A percentile compares a stretch with the other conserved stretches of the same genome.
phyloP scores from a whole-genome alignment of 2,888 invertebrate genomes.

The Andrena praecox region DNA sequence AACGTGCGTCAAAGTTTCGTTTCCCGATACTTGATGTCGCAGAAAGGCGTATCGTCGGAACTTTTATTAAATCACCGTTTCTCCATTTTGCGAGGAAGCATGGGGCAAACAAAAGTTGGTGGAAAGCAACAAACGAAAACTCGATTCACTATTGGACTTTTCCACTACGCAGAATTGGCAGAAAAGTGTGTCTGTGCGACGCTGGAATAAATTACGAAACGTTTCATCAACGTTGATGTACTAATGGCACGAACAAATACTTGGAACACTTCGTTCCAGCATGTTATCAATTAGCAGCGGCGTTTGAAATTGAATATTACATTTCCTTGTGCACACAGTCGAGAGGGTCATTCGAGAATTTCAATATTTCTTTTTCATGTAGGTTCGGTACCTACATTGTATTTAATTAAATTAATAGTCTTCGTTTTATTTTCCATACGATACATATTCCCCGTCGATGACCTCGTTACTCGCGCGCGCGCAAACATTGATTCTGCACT shows the following conservation, averaged over 20 bases:
- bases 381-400: background rate
- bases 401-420: background rate
- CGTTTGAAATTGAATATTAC: no score
- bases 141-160: background rate
- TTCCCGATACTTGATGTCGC: background rate
- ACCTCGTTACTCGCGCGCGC: background rate
- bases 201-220: background rate
- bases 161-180: background rate
- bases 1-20: background rate
- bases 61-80: slow-evolving; percentile 21
- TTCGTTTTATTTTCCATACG: background rate
- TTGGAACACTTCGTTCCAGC: no score
- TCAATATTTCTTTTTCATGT: background rate
- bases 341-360: background rate
- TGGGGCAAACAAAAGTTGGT: background rate
- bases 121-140: background rate
- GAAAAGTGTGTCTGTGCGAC: background rate
- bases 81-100: background rate
- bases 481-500: slow-evolving; percentile 11
- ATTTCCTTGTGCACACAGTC: no score
- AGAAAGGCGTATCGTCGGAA: background rate
- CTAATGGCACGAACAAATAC: no score
- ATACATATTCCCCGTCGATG: slow-evolving; percentile 5
- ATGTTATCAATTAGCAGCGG: no score
- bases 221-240: background rate